Evolutionary conservation across 1,140 invertebrate species (phyloP).

Genomic region (Himalopsyche phryganea): DNA sequence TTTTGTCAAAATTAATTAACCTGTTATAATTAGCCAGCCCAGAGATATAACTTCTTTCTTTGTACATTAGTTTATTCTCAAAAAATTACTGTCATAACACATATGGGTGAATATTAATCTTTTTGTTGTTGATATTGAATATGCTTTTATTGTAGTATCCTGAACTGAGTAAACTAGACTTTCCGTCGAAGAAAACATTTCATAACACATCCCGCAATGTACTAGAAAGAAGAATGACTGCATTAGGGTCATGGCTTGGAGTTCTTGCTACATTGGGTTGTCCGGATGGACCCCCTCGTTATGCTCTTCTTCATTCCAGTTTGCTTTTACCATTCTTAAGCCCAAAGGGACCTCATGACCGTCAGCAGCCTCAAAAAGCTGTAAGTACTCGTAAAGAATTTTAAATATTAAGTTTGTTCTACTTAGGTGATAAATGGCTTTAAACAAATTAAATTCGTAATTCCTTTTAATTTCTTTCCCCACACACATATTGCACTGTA

Average conservation of each 20-base stretch:
- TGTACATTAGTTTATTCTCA: no score
- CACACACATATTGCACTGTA: no score
- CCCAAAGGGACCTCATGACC: conserved; percentile 26
- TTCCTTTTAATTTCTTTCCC: no score
- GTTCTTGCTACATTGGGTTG: conserved; percentile 44
- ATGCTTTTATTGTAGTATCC: conserved; percentile 62
- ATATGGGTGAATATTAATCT: no score
- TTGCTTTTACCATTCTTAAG: conserved; percentile 25
- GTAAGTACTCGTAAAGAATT: neutral
- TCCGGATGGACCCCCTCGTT: conserved; percentile 23
- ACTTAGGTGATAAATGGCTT: no score
- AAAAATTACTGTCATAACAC: no score
- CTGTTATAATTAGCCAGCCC: no score
- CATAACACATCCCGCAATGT: conserved; percentile 88
- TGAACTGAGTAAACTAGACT: conserved; percentile 72
- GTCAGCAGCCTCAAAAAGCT: conserved; percentile 14
- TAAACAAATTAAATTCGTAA: no score
- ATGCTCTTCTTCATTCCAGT: conserved; percentile 21
- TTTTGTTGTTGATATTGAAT: no score
- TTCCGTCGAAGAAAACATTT: conserved; percentile 91
- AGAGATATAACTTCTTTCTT: no score
- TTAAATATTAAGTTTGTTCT: no score
- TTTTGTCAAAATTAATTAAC: no score
- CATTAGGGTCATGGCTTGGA: conserved; percentile 80
- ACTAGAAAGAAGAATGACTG: conserved; percentile 79